Evolutionary conservation across 2,113 vertebrate species (phyloP).

Genomic region (Sturnira hondurensis): DNA sequence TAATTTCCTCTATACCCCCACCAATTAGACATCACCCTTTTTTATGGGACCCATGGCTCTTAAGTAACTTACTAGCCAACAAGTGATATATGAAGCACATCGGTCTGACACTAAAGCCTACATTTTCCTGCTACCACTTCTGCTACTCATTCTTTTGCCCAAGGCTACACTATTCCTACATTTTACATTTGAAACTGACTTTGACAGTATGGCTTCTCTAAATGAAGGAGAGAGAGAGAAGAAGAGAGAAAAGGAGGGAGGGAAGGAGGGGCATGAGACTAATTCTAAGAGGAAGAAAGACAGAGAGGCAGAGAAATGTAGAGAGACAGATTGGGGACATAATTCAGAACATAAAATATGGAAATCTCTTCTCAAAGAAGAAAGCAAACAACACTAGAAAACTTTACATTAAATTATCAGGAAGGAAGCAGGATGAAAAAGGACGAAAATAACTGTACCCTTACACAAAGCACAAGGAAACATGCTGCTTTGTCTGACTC

Average conservation of each 20-base stretch:
- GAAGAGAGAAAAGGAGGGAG: not conserved
- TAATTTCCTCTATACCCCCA: not conserved
- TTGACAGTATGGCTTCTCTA: not conserved
- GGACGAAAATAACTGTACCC: not conserved
- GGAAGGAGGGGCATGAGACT: accelerated
- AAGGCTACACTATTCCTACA: not conserved
- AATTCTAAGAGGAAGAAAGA: not conserved
- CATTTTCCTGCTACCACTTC: not conserved
- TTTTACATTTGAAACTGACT: slow-evolving; percentile 9
- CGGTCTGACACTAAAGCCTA: not conserved
- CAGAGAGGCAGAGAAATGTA: not conserved
- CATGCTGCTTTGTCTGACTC: not conserved
- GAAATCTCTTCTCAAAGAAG: not conserved
- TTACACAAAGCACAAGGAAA: not conserved
- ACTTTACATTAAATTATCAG: not conserved
- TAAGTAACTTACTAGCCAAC: not conserved
- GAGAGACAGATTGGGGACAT: not conserved
- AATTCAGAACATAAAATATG: not conserved
- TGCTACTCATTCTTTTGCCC: not conserved
- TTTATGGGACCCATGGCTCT: not conserved
- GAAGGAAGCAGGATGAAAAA: not conserved
- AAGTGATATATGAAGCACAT: not conserved
- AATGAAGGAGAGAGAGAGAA: not conserved
- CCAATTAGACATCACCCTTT: not conserved
- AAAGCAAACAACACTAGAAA: not conserved